phyloP scores from a whole-genome alignment of 2,113 vertebrate species.

The Myotis yumanensis region DNA sequence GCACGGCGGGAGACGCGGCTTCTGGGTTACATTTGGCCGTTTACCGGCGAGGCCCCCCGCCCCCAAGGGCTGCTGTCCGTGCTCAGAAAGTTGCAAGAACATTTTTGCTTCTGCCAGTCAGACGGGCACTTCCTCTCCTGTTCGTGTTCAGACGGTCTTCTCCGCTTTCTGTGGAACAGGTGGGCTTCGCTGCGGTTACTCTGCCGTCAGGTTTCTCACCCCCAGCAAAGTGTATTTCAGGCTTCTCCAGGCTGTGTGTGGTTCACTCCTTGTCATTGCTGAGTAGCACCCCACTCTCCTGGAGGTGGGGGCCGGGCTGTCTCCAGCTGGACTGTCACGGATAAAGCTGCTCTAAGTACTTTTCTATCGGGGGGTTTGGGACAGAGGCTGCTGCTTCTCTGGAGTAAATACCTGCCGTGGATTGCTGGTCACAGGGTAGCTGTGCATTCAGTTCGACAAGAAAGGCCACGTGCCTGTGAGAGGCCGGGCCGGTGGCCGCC shows the following conservation, averaged over 20 bases:
- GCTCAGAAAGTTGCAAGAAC: neutral
- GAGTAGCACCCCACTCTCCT: neutral
- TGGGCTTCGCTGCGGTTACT: too few relatives aligned
- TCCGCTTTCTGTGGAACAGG: too few relatives aligned
- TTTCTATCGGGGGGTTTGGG: neutral
- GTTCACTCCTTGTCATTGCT: neutral
- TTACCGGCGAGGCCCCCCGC: neutral
- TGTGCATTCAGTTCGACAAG: neutral
- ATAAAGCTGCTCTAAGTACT: neutral
- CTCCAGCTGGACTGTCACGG: neutral
- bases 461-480: neutral
- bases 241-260: rapidly evolving
- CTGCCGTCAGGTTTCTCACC: neutral
- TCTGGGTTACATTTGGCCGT: neutral
- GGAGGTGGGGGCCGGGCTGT: too few relatives aligned
- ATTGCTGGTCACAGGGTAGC: neutral
- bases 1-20: neutral
- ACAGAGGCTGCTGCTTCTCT: too few relatives aligned
- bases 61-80: too few relatives aligned
- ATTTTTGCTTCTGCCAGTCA: neutral
- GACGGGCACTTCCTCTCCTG: neutral
- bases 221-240: neutral
- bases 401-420: neutral
- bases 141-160: too few relatives aligned
- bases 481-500: too few relatives aligned